Evolutionary conservation across 2,888 invertebrate species (phyloP), one percentile per base, ranked within the genome.

Genomic region (Drosophila paramelanica): DNA sequence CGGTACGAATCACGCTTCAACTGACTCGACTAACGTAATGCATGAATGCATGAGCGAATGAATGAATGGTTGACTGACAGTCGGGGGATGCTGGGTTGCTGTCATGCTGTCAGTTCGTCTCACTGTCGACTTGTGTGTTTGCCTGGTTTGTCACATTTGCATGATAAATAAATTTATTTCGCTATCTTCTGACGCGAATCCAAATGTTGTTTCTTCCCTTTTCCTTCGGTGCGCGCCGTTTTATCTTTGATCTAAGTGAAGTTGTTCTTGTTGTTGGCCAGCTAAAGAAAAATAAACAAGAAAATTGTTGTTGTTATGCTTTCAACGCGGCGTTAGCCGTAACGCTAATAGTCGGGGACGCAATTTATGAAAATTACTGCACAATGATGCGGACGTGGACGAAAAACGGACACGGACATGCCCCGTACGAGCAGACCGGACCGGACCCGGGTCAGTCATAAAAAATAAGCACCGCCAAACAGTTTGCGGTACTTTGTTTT

Each of bases 351-450:
- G 88, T 77, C 81, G 74, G 73, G 81, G 83, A 83, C 76, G 81
- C 81, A 88, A 88, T 88, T 88, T 88, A 85, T 85, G 83, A 87
- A 88, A 88, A 89, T 85, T 88, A 88, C 89, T 85, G 77, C 79
- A 84, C 64, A 82, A 82, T 79, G 88, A 83, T 78, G 84, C 66
- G 81, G 50, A 80, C 76, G 70, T 68, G 71, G 70, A 73, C 70
- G 53, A 56, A 65, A 73, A 73, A 41, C 75, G 69, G 70, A 84
- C 72, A 52, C 45, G 56, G 56, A 67, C 49, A 31, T 39, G 6
- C 20, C 31, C 47, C 49, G 47, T 20, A 39, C 43, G 51, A 20
- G 36, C 13, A 13, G n/a, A 45, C 49, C 38, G 27, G 53, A 62
- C 57, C 27, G 51, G 55, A 47, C 68, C 67, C 51, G 71, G 65